Evolutionary conservation across 2,888 invertebrate species (phyloP), one percentile per base, ranked within the genome.

Genomic region (Zaprionus lineosus): DNA sequence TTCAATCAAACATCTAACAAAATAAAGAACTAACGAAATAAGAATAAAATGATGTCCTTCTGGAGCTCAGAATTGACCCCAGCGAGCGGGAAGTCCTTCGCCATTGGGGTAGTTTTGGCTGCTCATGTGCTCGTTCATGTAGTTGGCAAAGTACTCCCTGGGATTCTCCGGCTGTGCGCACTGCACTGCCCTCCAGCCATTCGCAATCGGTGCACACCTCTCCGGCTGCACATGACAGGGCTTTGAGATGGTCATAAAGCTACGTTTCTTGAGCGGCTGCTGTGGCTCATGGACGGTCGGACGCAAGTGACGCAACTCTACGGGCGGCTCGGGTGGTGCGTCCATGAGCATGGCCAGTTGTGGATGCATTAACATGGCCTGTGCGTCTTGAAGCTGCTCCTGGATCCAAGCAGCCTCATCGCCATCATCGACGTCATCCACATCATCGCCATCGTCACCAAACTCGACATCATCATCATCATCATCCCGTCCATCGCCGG

Each of bases 51-150:
- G n/a, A n/a, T n/a, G n/a, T n/a, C n/a, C n/a, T n/a, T n/a, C n/a
- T n/a, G n/a, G 34, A 36, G 4, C 39, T 81, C 29, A 86, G 47
- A 57, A 72, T 15, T 86, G 64, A 28, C 83, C 79, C 81, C 81
- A 81, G 21, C 63, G 75, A 21, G 43, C 18, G 1, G 81, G 81
- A 37, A 81, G 36, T 0, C 81, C 86, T n/a, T 36, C 41, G 8
- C 81, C 81, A 15, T 83, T 78, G 7, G 81, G 81, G 56, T 85
- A 86, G 46, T 82, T 82, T 29, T 44, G 24, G 41, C 84, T 86
- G 21, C 61, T 82, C 64, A 82, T 50, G 34, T 82, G 55, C 31
- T 86, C 63, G 2, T 40, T 28, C 46, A 82, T n/a, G 37, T 78
- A 86, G 9, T 85, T 58, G 47, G 73, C 79, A 44, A 83, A 82